Conservation (phyloP, 1,140 invertebrate species). For the Linepithema humile region DNA sequence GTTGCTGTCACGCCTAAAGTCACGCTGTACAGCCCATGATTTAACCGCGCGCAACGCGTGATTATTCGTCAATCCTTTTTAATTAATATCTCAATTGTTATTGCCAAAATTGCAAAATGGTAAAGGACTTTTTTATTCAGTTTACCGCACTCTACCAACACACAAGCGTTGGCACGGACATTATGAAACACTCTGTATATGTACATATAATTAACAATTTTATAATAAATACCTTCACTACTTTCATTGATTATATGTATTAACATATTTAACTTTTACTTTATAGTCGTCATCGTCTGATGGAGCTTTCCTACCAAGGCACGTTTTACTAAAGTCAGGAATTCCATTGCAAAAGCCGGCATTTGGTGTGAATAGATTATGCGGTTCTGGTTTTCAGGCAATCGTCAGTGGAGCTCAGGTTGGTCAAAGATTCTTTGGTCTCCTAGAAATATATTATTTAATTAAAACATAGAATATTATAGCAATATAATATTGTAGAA, state of each 20-base stretch:
- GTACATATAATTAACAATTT: not conserved
- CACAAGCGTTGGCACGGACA: too few relatives aligned
- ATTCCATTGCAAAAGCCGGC: slow-evolving; percentile 93
- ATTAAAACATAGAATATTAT: not conserved
- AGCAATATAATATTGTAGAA: not conserved
- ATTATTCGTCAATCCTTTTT: too few relatives aligned
- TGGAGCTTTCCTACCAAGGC: slow-evolving; percentile 95
- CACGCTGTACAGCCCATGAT: too few relatives aligned
- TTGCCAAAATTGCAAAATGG: too few relatives aligned
- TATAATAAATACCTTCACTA: not conserved
- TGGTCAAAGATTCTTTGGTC: not conserved
- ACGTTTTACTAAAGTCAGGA: slow-evolving; percentile 93
- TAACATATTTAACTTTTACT: not conserved
- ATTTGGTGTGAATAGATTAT: slow-evolving; percentile 93
- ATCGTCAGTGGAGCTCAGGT: slow-evolving; percentile 96
- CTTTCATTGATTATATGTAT: too few relatives aligned
- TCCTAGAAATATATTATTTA: slow-evolving; percentile 19
- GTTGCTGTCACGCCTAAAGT: too few relatives aligned
- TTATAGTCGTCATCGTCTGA: slow-evolving; percentile 88
- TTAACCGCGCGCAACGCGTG: too few relatives aligned
- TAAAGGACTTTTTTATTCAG: too few relatives aligned
- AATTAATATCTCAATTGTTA: too few relatives aligned
- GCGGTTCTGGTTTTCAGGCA: slow-evolving; percentile 98
- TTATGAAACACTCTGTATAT: too few relatives aligned
- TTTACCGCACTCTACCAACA: too few relatives aligned